Conservation (phyloP, 2,797 vertebrate species). For the Hyperoplus lanceolatus region DNA sequence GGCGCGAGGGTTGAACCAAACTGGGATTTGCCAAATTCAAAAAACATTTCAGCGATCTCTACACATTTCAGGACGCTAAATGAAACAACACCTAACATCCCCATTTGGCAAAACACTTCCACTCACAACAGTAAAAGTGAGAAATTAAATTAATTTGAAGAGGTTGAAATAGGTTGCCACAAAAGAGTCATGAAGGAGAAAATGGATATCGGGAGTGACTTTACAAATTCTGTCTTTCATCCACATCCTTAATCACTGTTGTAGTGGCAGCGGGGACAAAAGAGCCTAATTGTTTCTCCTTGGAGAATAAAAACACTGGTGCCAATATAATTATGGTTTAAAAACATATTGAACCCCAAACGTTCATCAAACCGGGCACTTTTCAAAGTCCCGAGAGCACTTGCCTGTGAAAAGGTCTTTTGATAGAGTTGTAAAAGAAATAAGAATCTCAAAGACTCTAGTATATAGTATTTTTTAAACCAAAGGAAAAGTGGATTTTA, state of each 20-base stretch:
- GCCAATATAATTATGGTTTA: slow-evolving; percentile 76
- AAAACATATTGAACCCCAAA: slow-evolving; percentile 72
- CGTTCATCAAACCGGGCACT: slow-evolving; percentile 65
- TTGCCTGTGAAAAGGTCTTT: slow-evolving; percentile 60
- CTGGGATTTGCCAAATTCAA: slow-evolving; percentile 34
- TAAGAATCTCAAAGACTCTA: slow-evolving; percentile 47
- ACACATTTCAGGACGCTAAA: slow-evolving; percentile 29
- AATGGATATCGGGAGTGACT: slow-evolving; percentile 36
- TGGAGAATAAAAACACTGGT: slow-evolving; percentile 67
- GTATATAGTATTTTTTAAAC: slow-evolving; percentile 29
- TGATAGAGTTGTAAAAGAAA: slow-evolving; percentile 53
- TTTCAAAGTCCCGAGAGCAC: slow-evolving; percentile 68
- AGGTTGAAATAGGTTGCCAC: slow-evolving; percentile 39
- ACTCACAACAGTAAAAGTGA: slow-evolving; percentile 30
- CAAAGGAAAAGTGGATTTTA: slow-evolving; percentile 46
- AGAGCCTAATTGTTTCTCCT: slow-evolving; percentile 75
- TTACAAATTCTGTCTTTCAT: slow-evolving; percentile 70
- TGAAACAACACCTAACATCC: slow-evolving; percentile 50
- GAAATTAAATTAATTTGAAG: slow-evolving; percentile 40
- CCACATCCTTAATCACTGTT: slow-evolving; percentile 65
- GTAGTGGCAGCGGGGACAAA: slow-evolving; percentile 63
- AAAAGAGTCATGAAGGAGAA: slow-evolving; percentile 42
- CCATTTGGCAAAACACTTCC: slow-evolving; percentile 41
- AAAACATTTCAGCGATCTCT: slow-evolving; percentile 26
- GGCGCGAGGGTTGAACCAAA: slow-evolving; percentile 23